Percentiles rank a stretch among this genome's conserved stretches.
These are phyloP conservation scores for Arctocebus calabarensis DNA, from an alignment of 2,797 vertebrate species.

Conservation along the genomic window DNA sequence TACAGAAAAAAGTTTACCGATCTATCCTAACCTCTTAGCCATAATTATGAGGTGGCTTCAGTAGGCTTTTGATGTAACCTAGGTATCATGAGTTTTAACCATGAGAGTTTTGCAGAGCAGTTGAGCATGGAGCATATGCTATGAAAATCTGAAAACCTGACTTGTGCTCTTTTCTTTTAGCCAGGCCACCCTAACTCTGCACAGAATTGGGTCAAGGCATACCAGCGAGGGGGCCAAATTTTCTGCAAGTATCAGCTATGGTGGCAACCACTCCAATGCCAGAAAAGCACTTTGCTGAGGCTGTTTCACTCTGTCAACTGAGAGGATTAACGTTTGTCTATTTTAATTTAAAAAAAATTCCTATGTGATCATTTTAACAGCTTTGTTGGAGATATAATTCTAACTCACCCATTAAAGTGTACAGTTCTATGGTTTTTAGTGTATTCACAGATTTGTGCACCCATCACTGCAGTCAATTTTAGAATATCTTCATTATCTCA, in stretches of 20 bases:
- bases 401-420: background rate
- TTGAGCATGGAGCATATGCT: background rate
- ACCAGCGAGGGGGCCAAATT: background rate
- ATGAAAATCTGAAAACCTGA: background rate
- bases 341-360: background rate
- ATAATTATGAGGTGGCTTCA: conserved; percentile 25
- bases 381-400: background rate
- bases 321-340: background rate
- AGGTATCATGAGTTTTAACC: background rate
- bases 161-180: background rate
- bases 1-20: background rate
- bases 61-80: background rate
- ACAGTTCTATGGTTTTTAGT: background rate
- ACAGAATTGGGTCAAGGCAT: background rate
- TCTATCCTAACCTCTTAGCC: background rate
- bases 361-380: background rate
- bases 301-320: background rate
- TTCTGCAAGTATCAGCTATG: background rate
- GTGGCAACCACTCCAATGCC: background rate
- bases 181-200: background rate
- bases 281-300: background rate
- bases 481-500: background rate
- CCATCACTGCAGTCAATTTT: background rate
- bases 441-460: background rate
- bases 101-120: conserved; percentile 3